Conservation (phyloP, 2,113 vertebrate genomes). For the Girardinichthys multiradiatus region DNA sequence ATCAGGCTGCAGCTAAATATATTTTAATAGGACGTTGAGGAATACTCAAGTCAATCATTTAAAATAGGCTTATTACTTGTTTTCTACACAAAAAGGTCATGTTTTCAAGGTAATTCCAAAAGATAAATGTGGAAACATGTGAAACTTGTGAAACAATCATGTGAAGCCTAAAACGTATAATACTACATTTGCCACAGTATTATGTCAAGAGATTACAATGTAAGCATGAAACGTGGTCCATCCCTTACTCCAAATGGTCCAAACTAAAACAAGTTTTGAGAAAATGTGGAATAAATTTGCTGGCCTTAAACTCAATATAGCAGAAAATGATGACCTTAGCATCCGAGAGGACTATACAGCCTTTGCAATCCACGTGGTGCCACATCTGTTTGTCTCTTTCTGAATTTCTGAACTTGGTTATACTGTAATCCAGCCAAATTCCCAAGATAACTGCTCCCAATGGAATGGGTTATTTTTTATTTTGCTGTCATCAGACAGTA, state of each 20-base stretch:
- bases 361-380: not conserved
- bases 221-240: too few relatives aligned
- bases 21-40: too few relatives aligned
- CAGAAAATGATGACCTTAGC: not conserved
- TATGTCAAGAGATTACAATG: too few relatives aligned
- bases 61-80: too few relatives aligned
- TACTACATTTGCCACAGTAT: not conserved
- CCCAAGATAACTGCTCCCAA: not conserved
- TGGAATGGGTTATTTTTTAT: not conserved
- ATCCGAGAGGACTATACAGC: not conserved
- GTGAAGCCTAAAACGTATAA: too few relatives aligned
- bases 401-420: not conserved
- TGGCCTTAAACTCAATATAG: not conserved
- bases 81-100: too few relatives aligned
- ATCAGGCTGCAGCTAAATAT: not conserved
- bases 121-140: too few relatives aligned
- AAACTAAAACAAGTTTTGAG: not conserved
- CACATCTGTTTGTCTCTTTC: not conserved
- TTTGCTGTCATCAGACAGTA: slow-evolving; percentile 1
- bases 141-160: too few relatives aligned
- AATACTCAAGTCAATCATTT: too few relatives aligned
- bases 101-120: too few relatives aligned
- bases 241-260: not conserved
- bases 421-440: not conserved
- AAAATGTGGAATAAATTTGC: not conserved